A percentile compares a stretch with the other conserved stretches of the same genome.
Conservation (phyloP, 2,888 invertebrate species). For the Papilio demoleus region DNA sequence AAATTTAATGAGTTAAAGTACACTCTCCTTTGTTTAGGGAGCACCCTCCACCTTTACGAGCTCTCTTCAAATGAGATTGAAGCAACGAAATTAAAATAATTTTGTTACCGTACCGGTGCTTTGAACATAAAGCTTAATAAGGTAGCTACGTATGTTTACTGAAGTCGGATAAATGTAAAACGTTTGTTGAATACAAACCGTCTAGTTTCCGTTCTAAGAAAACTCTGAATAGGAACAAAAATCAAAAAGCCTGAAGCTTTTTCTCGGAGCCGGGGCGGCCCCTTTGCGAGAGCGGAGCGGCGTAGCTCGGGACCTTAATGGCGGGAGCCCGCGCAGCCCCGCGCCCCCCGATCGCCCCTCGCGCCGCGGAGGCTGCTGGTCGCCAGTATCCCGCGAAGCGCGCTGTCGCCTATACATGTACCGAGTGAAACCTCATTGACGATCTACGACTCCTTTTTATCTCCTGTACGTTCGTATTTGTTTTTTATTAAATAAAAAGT, state of each 20-base stretch:
- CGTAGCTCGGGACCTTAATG: conserved; percentile 68
- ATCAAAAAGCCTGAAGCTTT: conserved; percentile 56
- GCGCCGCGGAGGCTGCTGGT: conserved; percentile 59
- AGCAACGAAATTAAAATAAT: conserved; percentile 2
- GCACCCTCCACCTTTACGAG: conserved; percentile 7
- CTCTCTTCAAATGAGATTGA: conserved; percentile 12
- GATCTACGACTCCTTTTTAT: conserved; percentile 40
- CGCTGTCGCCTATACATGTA: conserved; percentile 68
- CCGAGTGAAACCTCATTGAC: conserved; percentile 52
- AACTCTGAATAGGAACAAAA: conserved; percentile 54
- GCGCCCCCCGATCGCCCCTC: conserved; percentile 52
- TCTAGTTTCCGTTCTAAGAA: conserved; percentile 25
- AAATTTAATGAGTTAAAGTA: conserved; percentile 14
- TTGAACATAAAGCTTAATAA: conserved; percentile 5
- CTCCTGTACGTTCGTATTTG: conserved; percentile 31
- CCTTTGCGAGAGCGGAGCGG: conserved; percentile 63
- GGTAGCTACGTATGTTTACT: background rate
- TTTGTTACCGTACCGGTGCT: conserved; percentile 3
- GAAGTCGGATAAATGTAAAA: conserved; percentile 21
- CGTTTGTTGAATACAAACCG: conserved; percentile 27
- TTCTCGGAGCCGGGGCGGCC: conserved; percentile 66
- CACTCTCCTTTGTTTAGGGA: background rate
- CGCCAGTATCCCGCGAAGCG: conserved; percentile 80
- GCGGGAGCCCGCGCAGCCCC: conserved; percentile 77
- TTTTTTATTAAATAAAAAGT: conserved; percentile 31